Evolutionary conservation across 1,140 invertebrate species (phyloP).

Genomic region (Triops cancriformis): DNA sequence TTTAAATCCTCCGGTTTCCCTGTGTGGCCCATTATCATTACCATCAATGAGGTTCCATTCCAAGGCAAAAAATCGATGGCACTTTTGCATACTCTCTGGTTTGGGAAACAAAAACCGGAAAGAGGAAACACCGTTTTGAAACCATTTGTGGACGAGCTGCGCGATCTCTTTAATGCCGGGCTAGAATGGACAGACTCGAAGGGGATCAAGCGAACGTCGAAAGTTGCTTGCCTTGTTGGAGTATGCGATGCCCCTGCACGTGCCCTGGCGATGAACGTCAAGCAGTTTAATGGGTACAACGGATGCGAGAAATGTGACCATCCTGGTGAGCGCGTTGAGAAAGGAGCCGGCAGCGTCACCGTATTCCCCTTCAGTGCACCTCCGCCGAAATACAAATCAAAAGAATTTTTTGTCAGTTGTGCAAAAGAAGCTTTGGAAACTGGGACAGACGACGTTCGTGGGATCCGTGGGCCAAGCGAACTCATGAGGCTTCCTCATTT

Average conservation of each 20-base stretch:
- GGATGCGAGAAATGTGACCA: too few species aligned
- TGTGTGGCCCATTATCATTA: constrained; percentile 36
- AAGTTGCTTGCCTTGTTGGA: background rate
- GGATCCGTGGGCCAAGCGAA: constrained; percentile 7
- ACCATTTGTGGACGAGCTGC: too few species aligned
- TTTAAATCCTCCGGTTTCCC: constrained; percentile 37
- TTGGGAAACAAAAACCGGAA: too few species aligned
- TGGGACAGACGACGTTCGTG: background rate
- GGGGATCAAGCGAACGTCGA: background rate
- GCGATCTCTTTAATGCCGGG: background rate
- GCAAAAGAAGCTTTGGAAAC: constrained; percentile 4
- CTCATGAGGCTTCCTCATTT: background rate
- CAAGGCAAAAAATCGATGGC: constrained; percentile 21
- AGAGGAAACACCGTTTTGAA: too few species aligned
- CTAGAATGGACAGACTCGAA: constrained; percentile 18
- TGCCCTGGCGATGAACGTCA: too few species aligned
- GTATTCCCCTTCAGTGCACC: background rate
- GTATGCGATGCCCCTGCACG: too few species aligned
- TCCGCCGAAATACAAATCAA: background rate
- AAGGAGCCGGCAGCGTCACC: constrained; percentile 16
- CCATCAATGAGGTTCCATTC: constrained; percentile 36
- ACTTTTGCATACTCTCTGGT: background rate
- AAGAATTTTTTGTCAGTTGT: background rate
- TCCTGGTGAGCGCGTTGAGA: constrained; percentile 20
- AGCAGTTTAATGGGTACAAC: too few species aligned